A percentile compares a stretch with the other conserved stretches of the same genome.
These are phyloP conservation scores for Nothobranchius furzeri DNA, from an alignment of 2,113 vertebrate species.

Conservation along the genomic window DNA sequence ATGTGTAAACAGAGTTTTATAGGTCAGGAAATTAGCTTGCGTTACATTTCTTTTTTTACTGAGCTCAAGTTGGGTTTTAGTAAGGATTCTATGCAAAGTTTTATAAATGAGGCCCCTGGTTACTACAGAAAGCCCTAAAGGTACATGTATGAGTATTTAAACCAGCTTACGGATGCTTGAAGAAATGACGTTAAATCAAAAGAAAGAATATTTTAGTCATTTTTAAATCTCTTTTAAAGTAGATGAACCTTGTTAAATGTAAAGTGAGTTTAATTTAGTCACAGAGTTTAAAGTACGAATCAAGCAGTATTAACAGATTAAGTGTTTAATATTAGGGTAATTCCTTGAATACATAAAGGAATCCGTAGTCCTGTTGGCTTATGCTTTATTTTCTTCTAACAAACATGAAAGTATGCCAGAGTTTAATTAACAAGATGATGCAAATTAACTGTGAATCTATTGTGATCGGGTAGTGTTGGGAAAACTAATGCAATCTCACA, in stretches of 20 bases:
- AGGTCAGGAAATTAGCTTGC: too few relatives aligned
- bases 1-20: too few relatives aligned
- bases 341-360: not conserved
- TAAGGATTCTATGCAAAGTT: too few relatives aligned
- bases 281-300: not conserved
- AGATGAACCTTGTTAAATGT: not conserved
- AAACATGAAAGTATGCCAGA: too few relatives aligned
- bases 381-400: too few relatives aligned
- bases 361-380: not conserved
- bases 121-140: not conserved
- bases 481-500: slow-evolving; percentile 7
- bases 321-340: too few relatives aligned
- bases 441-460: not conserved
- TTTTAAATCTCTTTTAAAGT: not conserved
- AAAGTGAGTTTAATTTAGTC: slow-evolving; percentile 6
- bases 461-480: not conserved
- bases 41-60: too few relatives aligned
- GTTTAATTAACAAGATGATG: not conserved
- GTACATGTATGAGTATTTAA: slow-evolving; percentile 2
- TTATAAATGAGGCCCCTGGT: too few relatives aligned
- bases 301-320: not conserved
- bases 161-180: slow-evolving; percentile 1
- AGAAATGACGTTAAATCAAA: not conserved
- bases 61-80: too few relatives aligned
- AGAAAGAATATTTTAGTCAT: not conserved